Evolutionary conservation across 2,888 invertebrate species (phyloP).

Genomic region (Podotricha telesiphe): DNA sequence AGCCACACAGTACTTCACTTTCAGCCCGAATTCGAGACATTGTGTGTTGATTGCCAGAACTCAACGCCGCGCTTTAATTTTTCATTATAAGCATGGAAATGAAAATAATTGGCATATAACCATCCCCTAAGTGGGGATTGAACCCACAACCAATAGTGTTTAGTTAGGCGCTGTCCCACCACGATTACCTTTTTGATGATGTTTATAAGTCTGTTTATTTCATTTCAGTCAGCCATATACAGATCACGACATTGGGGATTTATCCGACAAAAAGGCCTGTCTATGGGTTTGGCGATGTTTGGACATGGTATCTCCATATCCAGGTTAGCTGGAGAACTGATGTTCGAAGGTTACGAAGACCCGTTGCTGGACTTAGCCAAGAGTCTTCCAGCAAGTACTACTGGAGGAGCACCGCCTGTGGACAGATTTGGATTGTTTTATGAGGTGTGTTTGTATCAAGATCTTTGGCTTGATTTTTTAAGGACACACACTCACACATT

Average conservation of each 20-base stretch:
- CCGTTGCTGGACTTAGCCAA: slow-evolving; percentile 86
- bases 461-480: no score
- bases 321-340: slow-evolving; percentile 86
- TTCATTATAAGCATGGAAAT: no score
- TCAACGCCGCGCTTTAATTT: no score
- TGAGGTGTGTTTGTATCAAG: slow-evolving; percentile 52
- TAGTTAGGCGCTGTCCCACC: no score
- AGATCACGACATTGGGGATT: slow-evolving; percentile 84
- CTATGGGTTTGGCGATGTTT: slow-evolving; percentile 83
- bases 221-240: slow-evolving; percentile 84
- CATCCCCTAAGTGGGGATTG: no score
- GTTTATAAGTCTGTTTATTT: slow-evolving; percentile 41
- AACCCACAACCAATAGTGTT: no score
- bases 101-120: no score
- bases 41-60: no score
- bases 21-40: no score
- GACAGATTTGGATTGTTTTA: slow-evolving; percentile 96
- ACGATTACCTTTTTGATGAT: no score
- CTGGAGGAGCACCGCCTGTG: slow-evolving; percentile 84
- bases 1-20: no score
- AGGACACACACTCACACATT: no score
- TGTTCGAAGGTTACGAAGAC: slow-evolving; percentile 93
- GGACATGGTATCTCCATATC: slow-evolving; percentile 83
- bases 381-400: slow-evolving; percentile 82
- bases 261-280: slow-evolving; percentile 83